Conservation (phyloP, 2,888 invertebrate genomes). For the Gari tellinella region DNA sequence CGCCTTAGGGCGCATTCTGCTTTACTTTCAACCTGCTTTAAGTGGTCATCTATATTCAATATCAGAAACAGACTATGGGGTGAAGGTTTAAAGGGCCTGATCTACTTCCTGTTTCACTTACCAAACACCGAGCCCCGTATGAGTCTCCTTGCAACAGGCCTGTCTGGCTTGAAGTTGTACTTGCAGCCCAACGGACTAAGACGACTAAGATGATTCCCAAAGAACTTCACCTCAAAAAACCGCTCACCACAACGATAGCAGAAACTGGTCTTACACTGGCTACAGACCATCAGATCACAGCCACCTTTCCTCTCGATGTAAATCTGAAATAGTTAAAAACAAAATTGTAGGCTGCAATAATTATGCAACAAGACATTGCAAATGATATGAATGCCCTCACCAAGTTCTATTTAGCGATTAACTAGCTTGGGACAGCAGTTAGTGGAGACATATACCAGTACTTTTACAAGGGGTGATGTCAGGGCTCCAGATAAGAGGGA, state of each 20-base stretch:
- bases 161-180: conserved; percentile 82
- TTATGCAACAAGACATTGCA: no score
- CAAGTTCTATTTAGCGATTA: no score
- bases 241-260: conserved; percentile 85
- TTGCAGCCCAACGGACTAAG: conserved; percentile 84
- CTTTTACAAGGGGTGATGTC: no score
- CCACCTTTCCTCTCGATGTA: conserved; percentile 84
- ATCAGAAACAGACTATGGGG: no score
- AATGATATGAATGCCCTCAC: no score
- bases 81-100: no score
- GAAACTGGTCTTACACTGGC: conserved; percentile 83
- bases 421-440: no score
- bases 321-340: conserved; percentile 73
- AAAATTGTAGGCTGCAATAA: not conserved
- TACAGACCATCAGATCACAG: conserved; percentile 85
- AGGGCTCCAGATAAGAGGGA: no score
- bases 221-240: conserved; percentile 79
- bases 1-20: no score
- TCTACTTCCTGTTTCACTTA: conserved; percentile 55
- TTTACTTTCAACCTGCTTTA: no score
- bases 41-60: no score
- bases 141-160: conserved; percentile 78
- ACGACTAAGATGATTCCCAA: conserved; percentile 84
- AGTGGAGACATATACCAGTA: no score
- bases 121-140: conserved; percentile 84